A percentile compares a stretch with the other conserved stretches of the same genome.
phyloP scores from a whole-genome alignment of 2,113 vertebrate genomes.

The Anolis sagrei region DNA sequence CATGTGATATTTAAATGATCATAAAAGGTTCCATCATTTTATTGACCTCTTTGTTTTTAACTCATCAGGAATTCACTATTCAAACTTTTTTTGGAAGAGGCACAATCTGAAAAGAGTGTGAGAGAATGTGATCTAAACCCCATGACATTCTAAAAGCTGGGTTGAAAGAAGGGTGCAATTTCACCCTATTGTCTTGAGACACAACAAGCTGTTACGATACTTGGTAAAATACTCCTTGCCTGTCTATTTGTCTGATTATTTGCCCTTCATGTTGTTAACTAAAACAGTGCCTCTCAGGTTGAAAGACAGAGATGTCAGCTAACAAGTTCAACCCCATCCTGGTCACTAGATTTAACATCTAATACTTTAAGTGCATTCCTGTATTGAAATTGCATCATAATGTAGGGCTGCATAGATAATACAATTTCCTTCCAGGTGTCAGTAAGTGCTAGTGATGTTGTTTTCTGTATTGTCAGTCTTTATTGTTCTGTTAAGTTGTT shows the following conservation, averaged over 20 bases:
- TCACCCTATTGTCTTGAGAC: neutral
- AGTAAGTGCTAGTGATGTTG: neutral
- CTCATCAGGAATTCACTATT: neutral
- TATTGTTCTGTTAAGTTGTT: rapidly evolving
- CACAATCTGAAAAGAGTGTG: neutral
- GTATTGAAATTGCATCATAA: neutral
- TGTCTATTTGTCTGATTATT: neutral
- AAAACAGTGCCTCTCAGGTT: rapidly evolving
- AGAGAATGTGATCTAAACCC: neutral
- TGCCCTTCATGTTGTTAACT: neutral
- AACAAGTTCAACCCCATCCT: rapidly evolving
- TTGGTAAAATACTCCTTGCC: neutral
- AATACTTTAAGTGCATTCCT: neutral
- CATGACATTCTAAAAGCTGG: neutral
- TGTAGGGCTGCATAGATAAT: neutral
- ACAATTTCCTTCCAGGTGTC: neutral
- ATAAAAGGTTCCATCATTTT: conserved; percentile 8
- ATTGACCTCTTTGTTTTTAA: conserved; percentile 2
- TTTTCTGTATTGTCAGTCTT: neutral
- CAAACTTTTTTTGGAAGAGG: neutral
- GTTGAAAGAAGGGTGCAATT: no score
- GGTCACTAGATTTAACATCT: rapidly evolving
- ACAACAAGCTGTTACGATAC: neutral
- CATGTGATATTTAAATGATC: conserved; percentile 2
- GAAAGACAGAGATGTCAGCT: rapidly evolving